Evolutionary conservation across 2,888 invertebrate species (phyloP).

Genomic region (Malthinus flaveolus): DNA sequence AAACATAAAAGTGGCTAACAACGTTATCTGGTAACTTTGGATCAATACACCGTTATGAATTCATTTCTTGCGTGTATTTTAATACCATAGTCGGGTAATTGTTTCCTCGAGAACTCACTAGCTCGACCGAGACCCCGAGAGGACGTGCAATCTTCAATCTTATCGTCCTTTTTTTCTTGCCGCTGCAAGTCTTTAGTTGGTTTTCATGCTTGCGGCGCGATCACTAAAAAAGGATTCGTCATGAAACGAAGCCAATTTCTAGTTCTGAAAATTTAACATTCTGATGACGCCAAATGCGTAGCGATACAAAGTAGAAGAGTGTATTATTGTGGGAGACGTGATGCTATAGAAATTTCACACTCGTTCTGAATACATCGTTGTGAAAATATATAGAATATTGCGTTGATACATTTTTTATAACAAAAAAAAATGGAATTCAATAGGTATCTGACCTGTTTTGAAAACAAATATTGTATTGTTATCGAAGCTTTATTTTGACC

Average conservation of each 20-base stretch:
- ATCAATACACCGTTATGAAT: constrained; percentile 43
- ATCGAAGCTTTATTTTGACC: no score
- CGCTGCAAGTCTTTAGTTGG: constrained; percentile 34
- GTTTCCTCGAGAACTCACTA: constrained; percentile 37
- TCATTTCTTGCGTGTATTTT: constrained; percentile 41
- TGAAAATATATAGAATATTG: constrained; percentile 1
- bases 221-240: constrained; percentile 31
- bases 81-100: constrained; percentile 38
- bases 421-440: no score
- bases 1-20: constrained; percentile 21
- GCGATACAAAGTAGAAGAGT: constrained; percentile 18
- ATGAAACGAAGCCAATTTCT: constrained; percentile 41
- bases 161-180: constrained; percentile 30
- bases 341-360: constrained; percentile 20
- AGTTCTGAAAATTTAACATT: constrained; percentile 33
- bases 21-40: constrained; percentile 31
- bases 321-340: constrained; percentile 18
- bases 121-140: constrained; percentile 25
- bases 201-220: constrained; percentile 38
- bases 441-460: no score
- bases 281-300: constrained; percentile 30
- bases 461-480: no score
- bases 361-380: constrained; percentile 8
- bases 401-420: no score
- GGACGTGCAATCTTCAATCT: constrained; percentile 37